Base-by-base conservation (phyloP, 1,140 invertebrate species). In the Samia ricini region DNA sequence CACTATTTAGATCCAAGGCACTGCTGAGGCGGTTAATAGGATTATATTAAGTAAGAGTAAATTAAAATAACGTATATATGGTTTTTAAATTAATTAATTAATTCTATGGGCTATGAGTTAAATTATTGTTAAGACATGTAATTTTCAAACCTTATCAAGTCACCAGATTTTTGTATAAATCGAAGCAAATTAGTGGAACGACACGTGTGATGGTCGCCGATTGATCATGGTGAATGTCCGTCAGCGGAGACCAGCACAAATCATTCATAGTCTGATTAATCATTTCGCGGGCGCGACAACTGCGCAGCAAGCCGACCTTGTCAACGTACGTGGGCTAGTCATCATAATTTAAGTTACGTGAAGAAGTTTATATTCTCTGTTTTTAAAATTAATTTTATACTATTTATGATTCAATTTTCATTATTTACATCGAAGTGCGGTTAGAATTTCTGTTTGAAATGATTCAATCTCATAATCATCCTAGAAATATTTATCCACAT, bases 231-330 rank as follows among this genome's bases (percentile, higher is more conserved):
- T 77, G 74, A 72, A 72, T 85, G 87, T 86, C 85, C 87, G 76
- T 76, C 77, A 83, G 80, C 85, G 83, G 79, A 85, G 75, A 61
- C 70, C 74, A 71, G 71, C 20, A 22, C 8, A 22, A 15, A 22
- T 52, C 50, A 23, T 52, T 23, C 20, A 22, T 22, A 72, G 71
- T 59, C 68, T 72, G 78, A 86, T 89, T 86, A 88, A 89, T 88
- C 86, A 89, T 85, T 74, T 42, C 69, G 68, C 68, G 2, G 4
- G n/a, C 42, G 57, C 24, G 75, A 77, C 84, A 84, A 89, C 83
- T 88, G 85, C 87, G 87, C 85, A 88, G 78, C 74, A 68, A 64
- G 56, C 56, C 72, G 85, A 72, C 85, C 87, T 88, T 88, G 84
- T 59, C 42, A 60, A 48, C 58, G 74, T 74, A 82, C 87, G 87